Evolutionary conservation across 92 coral and sea anemone species (phyloP), one percentile per base, ranked within the genome.

Genomic region (Actinernus sp.): DNA sequence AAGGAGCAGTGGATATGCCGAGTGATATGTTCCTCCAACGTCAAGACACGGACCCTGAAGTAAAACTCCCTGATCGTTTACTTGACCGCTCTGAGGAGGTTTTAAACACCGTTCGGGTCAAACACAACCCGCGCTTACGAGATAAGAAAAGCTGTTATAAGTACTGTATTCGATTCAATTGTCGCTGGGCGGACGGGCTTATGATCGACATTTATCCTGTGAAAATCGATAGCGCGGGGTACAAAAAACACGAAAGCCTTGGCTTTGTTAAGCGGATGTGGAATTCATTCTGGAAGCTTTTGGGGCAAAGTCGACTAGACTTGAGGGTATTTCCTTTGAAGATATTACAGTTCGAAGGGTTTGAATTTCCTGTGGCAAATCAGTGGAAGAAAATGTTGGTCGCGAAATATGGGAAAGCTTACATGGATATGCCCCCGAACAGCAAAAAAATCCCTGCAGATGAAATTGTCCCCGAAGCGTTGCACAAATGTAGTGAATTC

Each of bases 141-240:
- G 93, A 87, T 51, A 77, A 59, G 28, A 58, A 49, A 10, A 87
- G 93, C 39, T 87, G 93, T 26, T 63, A 53, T 58, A 83, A 51
- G 24, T 52, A 65, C 27, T 87, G 93, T 19, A 14, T 62, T 17
- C n/a, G n/a, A n/a, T n/a, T n/a, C n/a, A n/a, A n/a, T 4, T 87
- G 93, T 48, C 31, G 13, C n/a, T 82, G 87, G 78, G 76, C 74
- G 21, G 93, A 87, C 27, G 93, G 93, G 1, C 63, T 82, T 0
- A 63, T 82, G 70, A 4, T 87, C 7, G 93, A 87, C 31, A 28
- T 87, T 22, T 87, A 74, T 45, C 85, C 73, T 1, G 10, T 65
- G 12, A 13, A 21, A 23, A 9, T 63, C n/a, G n/a, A n/a, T n/a
- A n/a, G n/a, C n/a, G n/a, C n/a, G 17, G 20, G 55, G 1, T 29